Conservation (phyloP, 2,797 vertebrate genomes). For the Eurystomus glaucurus region DNA sequence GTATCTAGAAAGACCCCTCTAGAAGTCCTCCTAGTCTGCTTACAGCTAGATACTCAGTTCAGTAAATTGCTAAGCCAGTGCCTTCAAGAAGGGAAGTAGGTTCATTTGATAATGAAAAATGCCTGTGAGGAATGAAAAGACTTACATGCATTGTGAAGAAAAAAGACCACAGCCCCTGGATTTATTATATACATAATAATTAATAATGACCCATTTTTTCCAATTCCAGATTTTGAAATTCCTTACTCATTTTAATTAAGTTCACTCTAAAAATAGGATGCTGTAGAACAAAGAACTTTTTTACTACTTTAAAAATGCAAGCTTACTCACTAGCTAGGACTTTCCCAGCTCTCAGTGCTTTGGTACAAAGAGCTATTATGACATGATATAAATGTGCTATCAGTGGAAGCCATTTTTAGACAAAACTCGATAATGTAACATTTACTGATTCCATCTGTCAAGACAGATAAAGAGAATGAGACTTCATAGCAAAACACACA, state of each 20-base stretch:
- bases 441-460: constrained; percentile 74
- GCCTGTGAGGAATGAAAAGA: constrained; percentile 58
- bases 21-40: background rate
- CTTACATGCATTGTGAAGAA: constrained; percentile 49
- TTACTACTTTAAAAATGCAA: constrained; percentile 70
- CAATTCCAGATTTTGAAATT: constrained; percentile 66
- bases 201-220: constrained; percentile 78
- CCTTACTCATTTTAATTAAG: constrained; percentile 77
- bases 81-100: background rate
- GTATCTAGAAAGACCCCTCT: background rate
- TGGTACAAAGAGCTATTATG: constrained; percentile 71
- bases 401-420: constrained; percentile 77
- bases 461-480: constrained; percentile 47
- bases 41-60: background rate
- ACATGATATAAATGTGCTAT: constrained; percentile 53
- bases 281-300: constrained; percentile 77
- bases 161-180: constrained; percentile 53
- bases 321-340: constrained; percentile 76
- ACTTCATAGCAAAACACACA: constrained; percentile 17
- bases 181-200: constrained; percentile 74
- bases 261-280: constrained; percentile 77
- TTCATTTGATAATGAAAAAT: constrained; percentile 44
- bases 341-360: constrained; percentile 66
- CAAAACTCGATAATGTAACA: constrained; percentile 72
- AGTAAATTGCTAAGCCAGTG: background rate